phyloP scores from a whole-genome alignment of 2,797 vertebrate species.

The Aselliscus stoliczkanus region DNA sequence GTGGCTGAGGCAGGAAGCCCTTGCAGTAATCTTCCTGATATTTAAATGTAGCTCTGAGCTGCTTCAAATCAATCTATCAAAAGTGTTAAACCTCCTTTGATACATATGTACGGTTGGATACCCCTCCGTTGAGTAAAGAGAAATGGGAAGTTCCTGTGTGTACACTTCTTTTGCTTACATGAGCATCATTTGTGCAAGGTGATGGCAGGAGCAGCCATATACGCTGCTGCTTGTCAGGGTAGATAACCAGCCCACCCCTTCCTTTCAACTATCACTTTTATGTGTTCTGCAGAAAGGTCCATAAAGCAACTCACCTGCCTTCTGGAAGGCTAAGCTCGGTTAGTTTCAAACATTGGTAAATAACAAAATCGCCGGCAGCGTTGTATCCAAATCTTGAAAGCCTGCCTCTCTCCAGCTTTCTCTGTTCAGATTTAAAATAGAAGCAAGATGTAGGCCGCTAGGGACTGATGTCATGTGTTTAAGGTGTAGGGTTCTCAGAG shows the following conservation, averaged over 20 bases:
- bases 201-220: background rate
- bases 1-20: background rate
- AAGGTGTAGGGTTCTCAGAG: background rate
- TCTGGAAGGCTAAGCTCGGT: conserved; percentile 12
- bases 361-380: background rate
- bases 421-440: background rate
- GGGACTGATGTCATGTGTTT: background rate
- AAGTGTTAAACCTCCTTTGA: conserved; percentile 23
- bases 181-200: background rate
- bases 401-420: background rate
- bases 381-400: background rate
- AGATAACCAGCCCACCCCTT: background rate
- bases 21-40: background rate
- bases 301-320: conserved; percentile 37
- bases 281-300: conserved; percentile 27
- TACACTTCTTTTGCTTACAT: background rate
- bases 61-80: conserved; percentile 30
- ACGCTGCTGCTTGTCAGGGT: background rate
- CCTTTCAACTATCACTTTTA: background rate
- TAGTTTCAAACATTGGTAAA: background rate
- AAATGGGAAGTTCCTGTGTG: background rate
- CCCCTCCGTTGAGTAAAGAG: background rate
- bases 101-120: conserved; percentile 10
- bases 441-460: background rate
- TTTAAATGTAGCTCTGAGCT: conserved; percentile 20